Percentiles rank a stretch among this genome's conserved stretches.
These are phyloP conservation scores for Acrobasis consociella DNA, from an alignment of 2,888 invertebrate genomes.

Conservation along the genomic window DNA sequence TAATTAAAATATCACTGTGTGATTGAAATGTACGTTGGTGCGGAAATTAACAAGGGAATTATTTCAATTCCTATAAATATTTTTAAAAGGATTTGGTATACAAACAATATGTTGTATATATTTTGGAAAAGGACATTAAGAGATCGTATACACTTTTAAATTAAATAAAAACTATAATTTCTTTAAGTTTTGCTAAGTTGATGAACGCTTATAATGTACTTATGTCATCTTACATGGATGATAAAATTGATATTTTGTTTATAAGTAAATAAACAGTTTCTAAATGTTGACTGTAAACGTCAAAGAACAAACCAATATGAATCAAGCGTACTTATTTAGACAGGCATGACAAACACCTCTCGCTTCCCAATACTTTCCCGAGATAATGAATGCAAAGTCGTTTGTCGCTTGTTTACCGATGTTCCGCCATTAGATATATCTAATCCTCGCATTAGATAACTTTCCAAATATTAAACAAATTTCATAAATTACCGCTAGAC, in stretches of 20 bases:
- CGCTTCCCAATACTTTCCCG: conserved; percentile 8
- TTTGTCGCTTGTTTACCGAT: conserved; percentile 21
- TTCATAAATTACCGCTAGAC: background rate
- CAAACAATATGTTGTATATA: no score
- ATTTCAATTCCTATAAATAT: no score
- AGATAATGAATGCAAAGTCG: conserved; percentile 1
- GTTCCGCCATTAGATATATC: background rate
- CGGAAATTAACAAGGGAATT: background rate
- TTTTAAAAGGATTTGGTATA: no score
- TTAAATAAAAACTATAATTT: no score
- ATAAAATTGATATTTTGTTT: background rate
- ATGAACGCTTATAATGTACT: no score
- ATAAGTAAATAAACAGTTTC: background rate
- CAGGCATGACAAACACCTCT: background rate
- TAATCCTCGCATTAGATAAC: conserved; percentile 20
- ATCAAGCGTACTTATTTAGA: conserved; percentile 9
- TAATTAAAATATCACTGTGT: background rate
- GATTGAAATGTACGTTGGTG: background rate
- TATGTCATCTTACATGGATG: no score
- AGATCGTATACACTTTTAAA: no score
- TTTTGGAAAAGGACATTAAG: no score
- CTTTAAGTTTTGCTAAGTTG: no score
- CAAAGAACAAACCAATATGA: background rate
- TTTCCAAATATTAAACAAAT: conserved; percentile 21
- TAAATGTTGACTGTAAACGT: background rate